Evolutionary conservation across 2,113 vertebrate genomes (phyloP), one percentile per base, ranked within the genome.

Genomic region (Natator depressus): DNA sequence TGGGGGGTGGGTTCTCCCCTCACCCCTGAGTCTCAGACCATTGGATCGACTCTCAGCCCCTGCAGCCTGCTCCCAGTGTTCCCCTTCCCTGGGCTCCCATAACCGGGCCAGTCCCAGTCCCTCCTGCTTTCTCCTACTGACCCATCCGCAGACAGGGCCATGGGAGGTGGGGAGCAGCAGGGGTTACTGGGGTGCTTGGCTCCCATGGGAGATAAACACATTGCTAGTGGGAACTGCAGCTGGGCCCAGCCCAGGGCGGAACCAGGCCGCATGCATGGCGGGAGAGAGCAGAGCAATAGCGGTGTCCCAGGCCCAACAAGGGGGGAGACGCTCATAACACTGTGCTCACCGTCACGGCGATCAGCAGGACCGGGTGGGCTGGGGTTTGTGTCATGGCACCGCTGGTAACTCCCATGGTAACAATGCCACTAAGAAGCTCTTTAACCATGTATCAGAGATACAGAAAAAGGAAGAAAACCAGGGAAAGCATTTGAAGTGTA

Each of bases 361-460:
- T 2, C 10, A 62, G 80, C 47, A 29, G 49, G 4, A 4, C 35
- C 2, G 24, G 0, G 55, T 22, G 51, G 29, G 53, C 46, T n/a
- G 1, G 54, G 72, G n/a, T 83, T 57, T 6, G 57, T 59, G 2
- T 10, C 46, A 0, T 8, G 0, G 22, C 8, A 1, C 0, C 7
- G 55, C 92, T 5, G 3, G 19, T 35, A 47, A 54, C 4, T 1
- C 47, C 82, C 55, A 50, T 1, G 5, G 31, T 78, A 80, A 76
- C 12, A 1, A 17, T 46, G 80, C 84, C 12, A 62, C 78, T 13
- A 55, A 88, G 88, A 46, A 3, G 22, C 16, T 42, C 12, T 25
- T 11, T 31, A 50, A n/a, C 27, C 50, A 80, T 79, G 62, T 51
- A 19, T 29, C 57, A 6, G 38, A 59, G 57, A 59, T 29, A 12